These are phyloP conservation scores for Dolichotis patagonum DNA, from an alignment of 2,113 vertebrate species.

Conservation along the genomic window DNA sequence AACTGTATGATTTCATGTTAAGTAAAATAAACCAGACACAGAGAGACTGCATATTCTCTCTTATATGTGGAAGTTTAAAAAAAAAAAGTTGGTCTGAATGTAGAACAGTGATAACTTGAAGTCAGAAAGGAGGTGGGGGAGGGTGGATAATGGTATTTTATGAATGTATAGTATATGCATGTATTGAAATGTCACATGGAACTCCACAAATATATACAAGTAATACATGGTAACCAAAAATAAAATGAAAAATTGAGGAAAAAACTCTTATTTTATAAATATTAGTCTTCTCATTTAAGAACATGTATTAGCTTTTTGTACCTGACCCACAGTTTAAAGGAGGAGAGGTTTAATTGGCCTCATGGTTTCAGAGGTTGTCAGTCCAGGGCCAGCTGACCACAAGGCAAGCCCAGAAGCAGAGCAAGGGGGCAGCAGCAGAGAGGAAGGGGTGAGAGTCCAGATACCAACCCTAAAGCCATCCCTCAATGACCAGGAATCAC, in stretches of 20 bases:
- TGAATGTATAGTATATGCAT: not conserved
- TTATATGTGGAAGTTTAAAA: not conserved
- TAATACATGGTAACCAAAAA: not conserved
- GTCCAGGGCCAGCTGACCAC: not conserved
- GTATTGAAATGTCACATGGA: not conserved
- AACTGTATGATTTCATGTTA: not conserved
- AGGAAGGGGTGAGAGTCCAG: not conserved
- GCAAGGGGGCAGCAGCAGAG: not conserved
- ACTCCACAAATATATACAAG: not conserved
- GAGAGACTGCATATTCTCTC: not conserved
- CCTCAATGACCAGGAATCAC: not conserved
- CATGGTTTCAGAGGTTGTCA: not conserved
- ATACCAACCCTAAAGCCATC: not conserved
- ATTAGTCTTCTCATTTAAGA: not conserved
- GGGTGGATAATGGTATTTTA: not conserved
- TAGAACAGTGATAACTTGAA: not conserved
- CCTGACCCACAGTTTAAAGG: not conserved
- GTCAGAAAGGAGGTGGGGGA: not conserved
- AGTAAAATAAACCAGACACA: not conserved
- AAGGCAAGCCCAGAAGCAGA: not conserved
- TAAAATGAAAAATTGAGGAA: not conserved
- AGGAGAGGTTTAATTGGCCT: not conserved
- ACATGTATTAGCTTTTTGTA: not conserved
- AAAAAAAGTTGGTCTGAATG: not conserved
- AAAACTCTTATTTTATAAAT: constrained; percentile 10